Percentiles rank a stretch among this genome's conserved stretches.
These are phyloP conservation scores for Parelbella ahira DNA, from an alignment of 2,888 invertebrate species.

Conservation along the genomic window DNA sequence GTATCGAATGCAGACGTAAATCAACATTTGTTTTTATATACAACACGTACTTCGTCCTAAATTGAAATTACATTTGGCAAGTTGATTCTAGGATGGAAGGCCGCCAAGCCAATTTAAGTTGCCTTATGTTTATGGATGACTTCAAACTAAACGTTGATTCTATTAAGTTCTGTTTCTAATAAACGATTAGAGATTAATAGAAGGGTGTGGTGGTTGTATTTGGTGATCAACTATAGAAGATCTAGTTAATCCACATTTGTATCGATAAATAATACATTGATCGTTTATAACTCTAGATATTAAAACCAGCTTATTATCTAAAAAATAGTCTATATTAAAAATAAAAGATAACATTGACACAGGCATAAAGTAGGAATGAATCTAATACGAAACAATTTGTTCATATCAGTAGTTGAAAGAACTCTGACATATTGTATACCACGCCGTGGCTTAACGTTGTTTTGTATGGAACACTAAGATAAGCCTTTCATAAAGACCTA, in stretches of 20 bases:
- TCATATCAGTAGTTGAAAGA: not conserved
- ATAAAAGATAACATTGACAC: too few relatives aligned
- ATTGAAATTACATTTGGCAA: slow-evolving; percentile 1
- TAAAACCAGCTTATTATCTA: too few relatives aligned
- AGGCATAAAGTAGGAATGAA: too few relatives aligned
- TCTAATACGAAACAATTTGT: too few relatives aligned
- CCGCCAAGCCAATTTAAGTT: slow-evolving; percentile 8
- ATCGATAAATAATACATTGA: too few relatives aligned
- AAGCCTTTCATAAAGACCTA: slow-evolving; percentile 2
- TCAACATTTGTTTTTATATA: too few relatives aligned
- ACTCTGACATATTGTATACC: not conserved
- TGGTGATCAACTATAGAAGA: slow-evolving; percentile 6
- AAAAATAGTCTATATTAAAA: too few relatives aligned
- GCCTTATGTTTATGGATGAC: slow-evolving; percentile 4
- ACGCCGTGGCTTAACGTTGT: not conserved
- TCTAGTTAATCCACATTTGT: too few relatives aligned
- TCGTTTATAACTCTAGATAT: too few relatives aligned
- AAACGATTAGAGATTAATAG: not conserved
- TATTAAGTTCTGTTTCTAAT: slow-evolving; percentile 3
- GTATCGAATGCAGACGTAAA: too few relatives aligned
- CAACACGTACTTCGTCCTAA: not conserved
- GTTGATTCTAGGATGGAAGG: slow-evolving; percentile 1
- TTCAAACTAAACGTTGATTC: slow-evolving; percentile 11
- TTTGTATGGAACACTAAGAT: not conserved
- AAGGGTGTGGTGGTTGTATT: slow-evolving; percentile 3